A percentile compares a stretch with the other conserved stretches of the same genome.
Evolutionary conservation across 2,113 vertebrate genomes (phyloP).

Genomic region (Monopterus albus): DNA sequence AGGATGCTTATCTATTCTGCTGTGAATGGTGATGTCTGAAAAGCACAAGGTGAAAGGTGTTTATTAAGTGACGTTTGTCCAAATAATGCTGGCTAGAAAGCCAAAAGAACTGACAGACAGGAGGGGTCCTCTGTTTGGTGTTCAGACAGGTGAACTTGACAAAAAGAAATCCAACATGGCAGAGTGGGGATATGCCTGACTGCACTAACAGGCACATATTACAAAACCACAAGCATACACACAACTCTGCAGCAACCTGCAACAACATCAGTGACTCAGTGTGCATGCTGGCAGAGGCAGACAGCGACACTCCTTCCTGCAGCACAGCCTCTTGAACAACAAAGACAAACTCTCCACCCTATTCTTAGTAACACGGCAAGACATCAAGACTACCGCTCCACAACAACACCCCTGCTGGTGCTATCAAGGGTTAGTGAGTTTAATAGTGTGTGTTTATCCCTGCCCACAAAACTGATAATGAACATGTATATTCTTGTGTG

Average conservation of each 20-base stretch:
- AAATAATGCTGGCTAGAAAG: background rate
- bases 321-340: constrained; percentile 50
- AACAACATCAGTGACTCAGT: constrained; percentile 22
- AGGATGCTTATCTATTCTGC: background rate
- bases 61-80: background rate
- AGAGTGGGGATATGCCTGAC: constrained; percentile 27
- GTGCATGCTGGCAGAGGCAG: constrained; percentile 37
- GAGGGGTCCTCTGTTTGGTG: constrained; percentile 39
- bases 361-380: constrained; percentile 67
- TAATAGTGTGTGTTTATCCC: constrained; percentile 1
- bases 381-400: constrained; percentile 38
- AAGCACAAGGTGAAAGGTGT: background rate
- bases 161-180: constrained; percentile 33
- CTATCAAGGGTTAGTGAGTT: constrained; percentile 30
- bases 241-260: constrained; percentile 37
- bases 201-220: background rate
- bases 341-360: constrained; percentile 53
- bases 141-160: constrained; percentile 55
- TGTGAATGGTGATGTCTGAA: background rate
- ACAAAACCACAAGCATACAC: constrained; percentile 14
- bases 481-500: background rate
- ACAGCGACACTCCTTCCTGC: constrained; percentile 51
- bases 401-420: constrained; percentile 47
- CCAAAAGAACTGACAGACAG: constrained; percentile 18
- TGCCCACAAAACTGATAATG: background rate